Percentiles rank a stretch among this genome's conserved stretches.
These are phyloP conservation scores for Nesidiocoris tenuis DNA, from an alignment of 2,888 invertebrate species.

Conservation along the genomic window DNA sequence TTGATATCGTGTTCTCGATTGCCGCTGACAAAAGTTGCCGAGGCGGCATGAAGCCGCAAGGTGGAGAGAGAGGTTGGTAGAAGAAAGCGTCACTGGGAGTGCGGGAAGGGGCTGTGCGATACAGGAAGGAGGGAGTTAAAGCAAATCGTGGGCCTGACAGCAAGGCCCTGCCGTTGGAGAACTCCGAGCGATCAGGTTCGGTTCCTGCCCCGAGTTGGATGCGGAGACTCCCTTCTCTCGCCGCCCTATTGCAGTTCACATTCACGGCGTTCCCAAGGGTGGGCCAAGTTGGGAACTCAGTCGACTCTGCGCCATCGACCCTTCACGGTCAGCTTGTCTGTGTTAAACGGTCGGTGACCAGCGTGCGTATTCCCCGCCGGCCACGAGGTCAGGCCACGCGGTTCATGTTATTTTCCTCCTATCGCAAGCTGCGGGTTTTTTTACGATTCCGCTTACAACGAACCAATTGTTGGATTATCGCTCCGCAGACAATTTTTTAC, in stretches of 20 bases:
- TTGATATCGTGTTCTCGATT: too few relatives aligned
- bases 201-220: too few relatives aligned
- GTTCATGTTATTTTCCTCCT: too few relatives aligned
- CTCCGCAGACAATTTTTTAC: too few relatives aligned
- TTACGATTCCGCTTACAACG: not conserved
- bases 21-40: too few relatives aligned
- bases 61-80: too few relatives aligned
- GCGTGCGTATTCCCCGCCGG: not conserved
- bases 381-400: not conserved
- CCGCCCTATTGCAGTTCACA: not conserved
- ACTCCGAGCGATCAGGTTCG: not conserved
- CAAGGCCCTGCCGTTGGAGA: not conserved
- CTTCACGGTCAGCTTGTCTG: not conserved
- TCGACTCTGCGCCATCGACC: not conserved
- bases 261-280: not conserved
- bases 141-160: constrained; percentile 35
- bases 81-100: constrained; percentile 9
- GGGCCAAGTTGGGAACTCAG: not conserved
- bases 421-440: too few relatives aligned
- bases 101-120: constrained; percentile 37
- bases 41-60: too few relatives aligned
- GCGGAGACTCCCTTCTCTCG: not conserved
- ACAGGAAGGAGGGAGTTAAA: constrained; percentile 47
- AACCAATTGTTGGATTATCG: too few relatives aligned
- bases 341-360: too few relatives aligned